A percentile compares a stretch with the other conserved stretches of the same genome.
phyloP scores from a whole-genome alignment of 1,140 invertebrate genomes.

The Anastrepha ludens region DNA sequence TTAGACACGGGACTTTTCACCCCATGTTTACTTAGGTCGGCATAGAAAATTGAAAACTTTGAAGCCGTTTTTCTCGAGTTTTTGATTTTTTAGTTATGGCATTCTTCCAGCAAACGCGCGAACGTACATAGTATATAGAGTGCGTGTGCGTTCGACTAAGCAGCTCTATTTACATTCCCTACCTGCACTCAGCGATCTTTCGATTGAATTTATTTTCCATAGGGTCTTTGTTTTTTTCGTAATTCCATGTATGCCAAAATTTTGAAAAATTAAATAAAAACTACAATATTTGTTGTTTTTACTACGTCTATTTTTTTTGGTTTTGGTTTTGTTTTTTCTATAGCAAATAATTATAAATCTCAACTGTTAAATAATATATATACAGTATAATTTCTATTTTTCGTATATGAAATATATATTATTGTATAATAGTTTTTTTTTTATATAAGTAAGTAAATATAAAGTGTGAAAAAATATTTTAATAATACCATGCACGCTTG shows the following conservation, averaged over 20 bases:
- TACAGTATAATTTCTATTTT: constrained; percentile 8
- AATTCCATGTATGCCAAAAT: neutral
- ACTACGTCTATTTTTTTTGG: neutral
- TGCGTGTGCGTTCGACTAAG: too few species aligned
- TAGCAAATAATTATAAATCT: constrained; percentile 35
- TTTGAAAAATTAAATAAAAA: constrained; percentile 23
- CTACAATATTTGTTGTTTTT: constrained; percentile 28
- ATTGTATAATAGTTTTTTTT: constrained; percentile 15
- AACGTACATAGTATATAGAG: too few species aligned
- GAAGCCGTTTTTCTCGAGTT: too few species aligned
- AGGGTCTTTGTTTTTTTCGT: neutral
- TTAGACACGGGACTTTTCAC: too few species aligned
- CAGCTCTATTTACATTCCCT: too few species aligned
- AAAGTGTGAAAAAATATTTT: constrained; percentile 45
- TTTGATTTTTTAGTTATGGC: too few species aligned
- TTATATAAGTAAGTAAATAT: constrained; percentile 28
- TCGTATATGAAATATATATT: constrained; percentile 47
- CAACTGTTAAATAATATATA: constrained; percentile 50
- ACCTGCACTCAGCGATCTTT: neutral
- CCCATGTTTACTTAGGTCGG: too few species aligned
- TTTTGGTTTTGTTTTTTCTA: neutral
- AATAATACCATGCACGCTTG: neutral
- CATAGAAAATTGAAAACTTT: too few species aligned
- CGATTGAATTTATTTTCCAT: neutral
- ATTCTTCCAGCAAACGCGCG: too few species aligned